phyloP scores from a whole-genome alignment of 1,140 invertebrate species.

The Aleiodes sp. region DNA sequence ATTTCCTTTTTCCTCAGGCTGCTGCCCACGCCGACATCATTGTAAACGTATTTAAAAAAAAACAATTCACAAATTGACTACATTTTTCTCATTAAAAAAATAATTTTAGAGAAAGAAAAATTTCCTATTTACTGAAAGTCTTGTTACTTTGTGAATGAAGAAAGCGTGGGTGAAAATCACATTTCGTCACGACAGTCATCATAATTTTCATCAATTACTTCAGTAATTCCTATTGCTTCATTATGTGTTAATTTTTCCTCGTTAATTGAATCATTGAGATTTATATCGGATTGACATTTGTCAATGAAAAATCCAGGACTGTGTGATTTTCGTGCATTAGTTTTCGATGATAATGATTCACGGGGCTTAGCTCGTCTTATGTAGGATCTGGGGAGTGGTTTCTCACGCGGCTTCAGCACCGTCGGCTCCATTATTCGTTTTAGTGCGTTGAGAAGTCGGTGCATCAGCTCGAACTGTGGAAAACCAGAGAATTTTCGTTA shows the following conservation, averaged over 20 bases:
- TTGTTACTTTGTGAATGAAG: not conserved
- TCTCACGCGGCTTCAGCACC: conserved; percentile 38
- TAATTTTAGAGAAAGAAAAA: not conserved
- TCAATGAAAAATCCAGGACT: not conserved
- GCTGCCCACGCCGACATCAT: conserved; percentile 6
- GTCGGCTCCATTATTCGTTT: conserved; percentile 65
- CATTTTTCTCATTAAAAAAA: not conserved
- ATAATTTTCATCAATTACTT: conserved; percentile 12
- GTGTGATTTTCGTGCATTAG: not conserved
- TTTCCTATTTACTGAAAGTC: conserved; percentile 13
- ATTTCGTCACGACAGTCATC: conserved; percentile 21
- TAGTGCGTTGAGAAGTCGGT: conserved; percentile 46
- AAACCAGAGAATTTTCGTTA: conserved; percentile 10
- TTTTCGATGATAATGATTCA: conserved; percentile 43
- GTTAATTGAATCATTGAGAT: not conserved
- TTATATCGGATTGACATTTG: not conserved
- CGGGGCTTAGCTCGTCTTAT: conserved; percentile 43
- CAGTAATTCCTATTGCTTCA: not conserved
- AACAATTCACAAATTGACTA: not conserved
- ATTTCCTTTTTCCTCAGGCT: conserved; percentile 23
- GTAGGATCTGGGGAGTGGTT: conserved; percentile 20
- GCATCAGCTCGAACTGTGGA: conserved; percentile 53
- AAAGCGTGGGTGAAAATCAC: not conserved
- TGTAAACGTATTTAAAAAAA: not conserved
- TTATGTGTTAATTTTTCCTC: not conserved